Conservation (phyloP, 92 coral and sea anemone species). For the Siderastrea radians region DNA sequence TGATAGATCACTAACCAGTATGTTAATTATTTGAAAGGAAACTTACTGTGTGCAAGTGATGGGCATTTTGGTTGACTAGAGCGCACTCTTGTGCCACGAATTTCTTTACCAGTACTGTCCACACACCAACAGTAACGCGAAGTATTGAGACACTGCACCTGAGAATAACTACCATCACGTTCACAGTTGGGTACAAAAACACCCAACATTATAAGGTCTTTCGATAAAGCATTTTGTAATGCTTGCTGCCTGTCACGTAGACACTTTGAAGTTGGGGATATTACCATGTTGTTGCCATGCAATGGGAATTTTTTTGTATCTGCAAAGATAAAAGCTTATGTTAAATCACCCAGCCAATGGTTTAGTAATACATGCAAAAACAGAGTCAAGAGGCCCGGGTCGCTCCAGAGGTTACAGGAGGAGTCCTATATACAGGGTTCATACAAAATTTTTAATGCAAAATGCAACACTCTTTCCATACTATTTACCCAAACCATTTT, state of each 20-base stretch:
- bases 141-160: constrained; percentile 81
- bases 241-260: constrained; percentile 76
- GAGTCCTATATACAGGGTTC: too few relatives aligned
- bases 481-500: too few relatives aligned
- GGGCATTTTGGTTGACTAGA: constrained; percentile 77
- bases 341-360: too few relatives aligned
- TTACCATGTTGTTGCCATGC: background rate
- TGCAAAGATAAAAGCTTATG: background rate
- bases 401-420: too few relatives aligned
- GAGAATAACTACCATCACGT: constrained; percentile 81
- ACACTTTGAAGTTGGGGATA: constrained; percentile 66
- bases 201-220: constrained; percentile 77
- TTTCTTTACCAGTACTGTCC: constrained; percentile 77
- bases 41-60: constrained; percentile 25
- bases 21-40: background rate
- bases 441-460: too few relatives aligned
- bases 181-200: constrained; percentile 85
- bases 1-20: background rate
- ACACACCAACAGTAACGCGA: constrained; percentile 93
- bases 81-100: constrained; percentile 81
- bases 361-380: too few relatives aligned
- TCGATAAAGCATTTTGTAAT: constrained; percentile 50
- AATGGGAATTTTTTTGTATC: constrained; percentile 5
- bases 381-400: too few relatives aligned
- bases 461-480: too few relatives aligned